These are phyloP conservation scores for Caenorhabditis drosophilae DNA, from an alignment of 2,888 invertebrate species.

Conservation along the genomic window DNA sequence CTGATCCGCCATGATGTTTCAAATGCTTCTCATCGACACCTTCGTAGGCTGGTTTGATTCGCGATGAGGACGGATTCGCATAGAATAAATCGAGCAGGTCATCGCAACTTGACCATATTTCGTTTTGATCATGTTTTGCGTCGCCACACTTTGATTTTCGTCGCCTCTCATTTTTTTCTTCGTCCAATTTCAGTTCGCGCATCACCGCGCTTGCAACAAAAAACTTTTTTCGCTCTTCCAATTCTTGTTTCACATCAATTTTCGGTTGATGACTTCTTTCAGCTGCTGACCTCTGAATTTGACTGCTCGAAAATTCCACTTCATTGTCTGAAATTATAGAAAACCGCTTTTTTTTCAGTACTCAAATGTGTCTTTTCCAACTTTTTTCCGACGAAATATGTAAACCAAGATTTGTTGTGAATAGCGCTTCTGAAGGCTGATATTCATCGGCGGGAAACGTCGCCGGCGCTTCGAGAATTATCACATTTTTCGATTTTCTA, in stretches of 20 bases:
- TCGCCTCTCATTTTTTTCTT: slow-evolving; percentile 11
- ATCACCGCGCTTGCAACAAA: slow-evolving; percentile 28
- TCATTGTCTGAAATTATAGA: neutral
- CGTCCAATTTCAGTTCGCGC: slow-evolving; percentile 18
- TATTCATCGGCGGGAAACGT: neutral
- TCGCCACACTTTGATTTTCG: too few species aligned
- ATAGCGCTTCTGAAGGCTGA: neutral
- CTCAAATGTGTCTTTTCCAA: too few species aligned
- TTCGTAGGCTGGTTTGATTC: slow-evolving; percentile 18
- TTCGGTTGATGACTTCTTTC: neutral
- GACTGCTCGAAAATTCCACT: neutral
- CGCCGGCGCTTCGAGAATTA: slow-evolving; percentile 2
- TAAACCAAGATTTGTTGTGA: neutral
- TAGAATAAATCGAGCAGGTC: slow-evolving; percentile 25
- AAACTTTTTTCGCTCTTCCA: slow-evolving; percentile 39
- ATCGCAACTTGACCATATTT: neutral
- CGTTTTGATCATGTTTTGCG: too few species aligned
- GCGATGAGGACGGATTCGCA: slow-evolving; percentile 12
- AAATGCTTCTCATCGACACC: slow-evolving; percentile 11
- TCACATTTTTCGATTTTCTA: slow-evolving; percentile 15
- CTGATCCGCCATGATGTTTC: neutral
- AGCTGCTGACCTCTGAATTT: neutral
- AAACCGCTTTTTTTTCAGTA: too few species aligned
- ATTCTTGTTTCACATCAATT: slow-evolving; percentile 33
- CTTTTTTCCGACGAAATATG: neutral